phyloP scores from a whole-genome alignment of 2,113 vertebrate genomes.

The Fregata magnificens region DNA sequence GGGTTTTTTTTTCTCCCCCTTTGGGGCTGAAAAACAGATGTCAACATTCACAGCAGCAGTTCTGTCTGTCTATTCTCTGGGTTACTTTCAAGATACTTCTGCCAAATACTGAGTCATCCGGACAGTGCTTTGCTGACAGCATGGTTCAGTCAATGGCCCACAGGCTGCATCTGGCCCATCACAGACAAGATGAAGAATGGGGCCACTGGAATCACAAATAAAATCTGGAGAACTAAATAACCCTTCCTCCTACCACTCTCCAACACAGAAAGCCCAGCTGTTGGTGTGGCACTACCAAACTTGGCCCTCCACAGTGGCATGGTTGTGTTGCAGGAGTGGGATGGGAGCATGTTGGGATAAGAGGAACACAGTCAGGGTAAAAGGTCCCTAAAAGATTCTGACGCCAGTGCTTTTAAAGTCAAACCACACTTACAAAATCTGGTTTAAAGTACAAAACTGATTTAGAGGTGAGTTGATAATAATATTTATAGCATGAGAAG shows the following conservation, averaged over 20 bases:
- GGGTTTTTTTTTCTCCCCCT: not conserved
- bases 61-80: not conserved
- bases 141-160: not conserved
- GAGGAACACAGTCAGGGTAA: not conserved
- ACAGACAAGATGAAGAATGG: not conserved
- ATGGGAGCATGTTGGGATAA: not conserved
- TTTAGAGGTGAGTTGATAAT: not conserved
- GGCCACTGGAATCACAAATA: not conserved
- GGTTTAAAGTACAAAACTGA: not conserved
- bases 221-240: not conserved
- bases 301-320: not conserved
- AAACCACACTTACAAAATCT: not conserved
- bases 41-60: not conserved
- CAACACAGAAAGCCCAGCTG: not conserved
- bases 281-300: not conserved
- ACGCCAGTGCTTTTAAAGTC: not conserved
- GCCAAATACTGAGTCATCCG: not conserved
- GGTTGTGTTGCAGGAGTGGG: not conserved
- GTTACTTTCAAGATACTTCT: not conserved
- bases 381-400: not conserved
- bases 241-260: not conserved
- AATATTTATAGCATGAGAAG: not conserved
- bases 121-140: not conserved
- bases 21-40: not conserved
- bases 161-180: not conserved